These are phyloP conservation scores for Rotaria sp. DNA, from an alignment of 2,888 invertebrate species.

Conservation along the genomic window DNA sequence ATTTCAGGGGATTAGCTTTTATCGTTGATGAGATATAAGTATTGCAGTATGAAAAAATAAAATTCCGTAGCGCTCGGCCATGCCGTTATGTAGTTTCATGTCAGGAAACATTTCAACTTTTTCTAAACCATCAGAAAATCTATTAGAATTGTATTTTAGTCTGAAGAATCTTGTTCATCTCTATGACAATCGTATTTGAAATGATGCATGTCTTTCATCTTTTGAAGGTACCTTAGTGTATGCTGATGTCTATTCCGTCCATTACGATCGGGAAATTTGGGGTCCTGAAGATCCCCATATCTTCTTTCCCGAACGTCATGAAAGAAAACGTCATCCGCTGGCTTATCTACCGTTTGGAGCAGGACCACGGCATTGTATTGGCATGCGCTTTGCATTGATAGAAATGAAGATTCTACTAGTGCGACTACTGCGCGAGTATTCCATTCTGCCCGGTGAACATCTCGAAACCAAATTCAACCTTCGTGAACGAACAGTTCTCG, in stretches of 20 bases:
- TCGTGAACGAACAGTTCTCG: background rate
- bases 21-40: too few species aligned
- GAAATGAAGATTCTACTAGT: background rate
- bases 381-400: background rate
- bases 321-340: background rate
- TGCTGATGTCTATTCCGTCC: background rate
- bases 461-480: background rate
- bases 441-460: background rate
- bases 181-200: background rate
- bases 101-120: too few species aligned
- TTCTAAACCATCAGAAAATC: too few species aligned
- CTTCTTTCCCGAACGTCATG: background rate
- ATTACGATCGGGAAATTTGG: background rate
- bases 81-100: too few species aligned
- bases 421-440: background rate
- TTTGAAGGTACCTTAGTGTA: background rate
- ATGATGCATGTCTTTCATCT: background rate
- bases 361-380: background rate
- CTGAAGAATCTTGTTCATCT: too few species aligned
- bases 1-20: too few species aligned
- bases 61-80: too few species aligned
- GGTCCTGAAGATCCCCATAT: background rate
- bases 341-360: background rate
- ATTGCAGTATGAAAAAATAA: too few species aligned
- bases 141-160: too few species aligned